phyloP scores from a whole-genome alignment of 2,888 invertebrate genomes.

The Acanthosoma haemorrhoidale region DNA sequence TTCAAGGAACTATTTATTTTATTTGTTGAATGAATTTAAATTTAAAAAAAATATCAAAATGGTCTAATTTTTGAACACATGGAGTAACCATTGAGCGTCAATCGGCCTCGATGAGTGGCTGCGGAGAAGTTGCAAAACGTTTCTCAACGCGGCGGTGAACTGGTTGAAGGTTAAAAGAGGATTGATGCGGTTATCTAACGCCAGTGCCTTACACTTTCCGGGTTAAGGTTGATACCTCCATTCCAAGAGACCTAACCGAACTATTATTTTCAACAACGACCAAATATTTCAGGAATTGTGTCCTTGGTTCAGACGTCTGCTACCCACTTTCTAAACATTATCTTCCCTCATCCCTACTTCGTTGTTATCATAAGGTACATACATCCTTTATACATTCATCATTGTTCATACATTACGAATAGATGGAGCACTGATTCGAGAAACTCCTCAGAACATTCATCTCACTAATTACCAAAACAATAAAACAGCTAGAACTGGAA shows the following conservation, averaged over 20 bases:
- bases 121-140: neutral
- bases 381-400: neutral
- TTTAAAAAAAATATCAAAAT: no score
- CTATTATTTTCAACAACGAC: neutral
- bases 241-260: slow-evolving; percentile 3
- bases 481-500: no score
- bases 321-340: neutral
- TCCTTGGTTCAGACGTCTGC: neutral
- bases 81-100: no score
- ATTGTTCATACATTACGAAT: neutral
- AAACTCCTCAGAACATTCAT: no score
- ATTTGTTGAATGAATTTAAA: no score
- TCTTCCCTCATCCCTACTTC: neutral
- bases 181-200: slow-evolving; percentile 5
- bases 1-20: no score
- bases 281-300: slow-evolving; percentile 4
- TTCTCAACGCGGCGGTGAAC: neutral
- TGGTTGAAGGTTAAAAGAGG: neutral
- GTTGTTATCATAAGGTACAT: neutral
- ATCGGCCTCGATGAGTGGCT: no score
- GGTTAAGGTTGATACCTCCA: neutral
- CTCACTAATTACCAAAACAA: no score
- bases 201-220: neutral
- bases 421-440: neutral
- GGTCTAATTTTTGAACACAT: no score